Conservation (phyloP, 2,113 vertebrate species). For the Hemicordylus capensis region DNA sequence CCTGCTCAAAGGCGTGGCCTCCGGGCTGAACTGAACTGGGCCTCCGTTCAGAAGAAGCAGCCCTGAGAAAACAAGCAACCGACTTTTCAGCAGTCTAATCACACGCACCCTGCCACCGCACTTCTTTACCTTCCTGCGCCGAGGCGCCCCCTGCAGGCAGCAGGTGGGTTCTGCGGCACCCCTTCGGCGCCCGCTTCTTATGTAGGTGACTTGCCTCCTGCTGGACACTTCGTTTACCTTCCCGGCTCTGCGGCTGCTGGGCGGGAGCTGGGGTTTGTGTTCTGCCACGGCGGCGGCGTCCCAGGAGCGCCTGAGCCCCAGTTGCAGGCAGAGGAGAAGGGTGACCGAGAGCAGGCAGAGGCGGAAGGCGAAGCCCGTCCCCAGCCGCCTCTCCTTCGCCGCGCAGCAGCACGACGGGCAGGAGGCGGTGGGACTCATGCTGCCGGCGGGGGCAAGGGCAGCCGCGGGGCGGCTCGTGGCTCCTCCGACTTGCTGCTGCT, state of each 20-base stretch:
- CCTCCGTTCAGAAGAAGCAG: background rate
- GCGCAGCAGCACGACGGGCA: slow-evolving; percentile 27
- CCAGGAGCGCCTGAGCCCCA: slow-evolving; percentile 54
- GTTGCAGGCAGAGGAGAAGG: slow-evolving; percentile 70
- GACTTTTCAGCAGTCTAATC: background rate
- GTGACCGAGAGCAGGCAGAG: slow-evolving; percentile 69
- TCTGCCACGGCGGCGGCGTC: background rate
- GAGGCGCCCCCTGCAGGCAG: slow-evolving; percentile 50
- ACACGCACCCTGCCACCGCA: rapidly evolving
- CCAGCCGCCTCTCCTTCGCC: slow-evolving; percentile 56
- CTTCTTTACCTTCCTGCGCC: slow-evolving; percentile 64
- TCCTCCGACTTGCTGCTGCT: background rate
- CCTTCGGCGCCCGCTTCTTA: slow-evolving; percentile 69
- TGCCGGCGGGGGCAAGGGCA: background rate
- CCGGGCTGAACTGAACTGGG: background rate
- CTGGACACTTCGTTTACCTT: slow-evolving; percentile 23
- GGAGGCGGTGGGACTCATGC: background rate
- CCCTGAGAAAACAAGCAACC: background rate
- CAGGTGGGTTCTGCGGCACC: slow-evolving; percentile 50
- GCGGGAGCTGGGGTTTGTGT: background rate
- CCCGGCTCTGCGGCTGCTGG: background rate
- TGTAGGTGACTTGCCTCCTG: slow-evolving; percentile 75
- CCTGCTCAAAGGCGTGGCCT: background rate
- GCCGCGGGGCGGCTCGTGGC: background rate
- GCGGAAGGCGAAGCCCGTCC: slow-evolving; percentile 48